Base-by-base conservation (phyloP, 1,140 invertebrate genomes). In the Drosophila paulistorum region DNA sequence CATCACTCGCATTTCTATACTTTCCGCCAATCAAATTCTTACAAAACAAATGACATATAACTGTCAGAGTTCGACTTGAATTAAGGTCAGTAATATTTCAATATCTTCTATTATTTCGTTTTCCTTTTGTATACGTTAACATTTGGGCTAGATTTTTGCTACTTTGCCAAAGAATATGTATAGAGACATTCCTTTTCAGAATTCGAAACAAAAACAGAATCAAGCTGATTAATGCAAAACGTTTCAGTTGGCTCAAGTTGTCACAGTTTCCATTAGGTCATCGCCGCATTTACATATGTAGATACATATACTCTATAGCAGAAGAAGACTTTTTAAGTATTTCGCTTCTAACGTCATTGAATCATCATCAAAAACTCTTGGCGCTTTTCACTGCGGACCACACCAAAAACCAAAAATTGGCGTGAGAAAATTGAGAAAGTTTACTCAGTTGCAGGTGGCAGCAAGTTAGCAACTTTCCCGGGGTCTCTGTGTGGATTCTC, bases 201-300 rank as follows among this genome's bases (percentile, higher is more conserved):
- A 59, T 11, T 23, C 42, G 61, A 63, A 59, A 60, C 6, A 33
- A 37, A 14, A 14, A 69, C 35, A 80, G 64, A 71, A 86, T 71
- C 65, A 30, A 73, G 75, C 83, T 87, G 83, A 83, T 86, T 82
- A 87, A 87, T 87, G 73, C 83, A 83, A 83, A 89, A 72, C 62
- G 62, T 69, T 68, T 65, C 80, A 87, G 80, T 86, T 87, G 83
- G 77, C 84, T 74, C 80, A 71, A 80, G 70, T 87, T 87, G 83
- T 84, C 84, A 89, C 80, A 81, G 77, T 74, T 84, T 83, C 80
- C 74, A 87, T 87, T 87, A 87, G 84, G 84, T 89, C 80, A 87
- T 89, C 84, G 74, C 74, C 77, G 45, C 39, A 87, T 85, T 85
- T 85, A 80, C 82, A 79, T 85, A 76, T 0, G 0, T 26, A 4